These are phyloP conservation scores for Muraenolepis orangiensis DNA, from an alignment of 2,797 vertebrate species.

Conservation along the genomic window DNA sequence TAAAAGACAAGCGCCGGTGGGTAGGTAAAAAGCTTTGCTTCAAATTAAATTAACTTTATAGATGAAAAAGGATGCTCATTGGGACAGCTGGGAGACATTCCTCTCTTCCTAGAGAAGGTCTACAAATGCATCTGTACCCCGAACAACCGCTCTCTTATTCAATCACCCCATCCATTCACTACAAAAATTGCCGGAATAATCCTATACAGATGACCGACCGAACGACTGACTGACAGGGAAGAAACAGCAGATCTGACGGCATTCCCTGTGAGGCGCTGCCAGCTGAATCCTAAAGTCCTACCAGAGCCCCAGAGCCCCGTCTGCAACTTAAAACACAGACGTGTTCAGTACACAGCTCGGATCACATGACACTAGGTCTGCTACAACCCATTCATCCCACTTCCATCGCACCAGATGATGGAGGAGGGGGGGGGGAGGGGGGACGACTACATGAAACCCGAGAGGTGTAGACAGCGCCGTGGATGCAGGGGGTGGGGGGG, in stretches of 20 bases:
- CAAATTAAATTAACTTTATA: background rate
- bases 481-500: too few relatives aligned
- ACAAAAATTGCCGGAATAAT: background rate
- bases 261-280: background rate
- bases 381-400: background rate
- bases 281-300: constrained; percentile 7
- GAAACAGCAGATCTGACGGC: background rate
- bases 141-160: background rate
- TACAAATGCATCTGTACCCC: background rate
- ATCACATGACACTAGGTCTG: background rate
- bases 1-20: constrained; percentile 26
- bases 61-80: background rate
- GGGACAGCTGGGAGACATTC: background rate
- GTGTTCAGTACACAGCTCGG: constrained; percentile 6
- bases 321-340: constrained; percentile 9
- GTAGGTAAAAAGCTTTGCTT: background rate
- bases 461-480: background rate
- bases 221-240: background rate
- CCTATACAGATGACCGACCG: background rate
- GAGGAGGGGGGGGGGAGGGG: too few relatives aligned
- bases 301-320: background rate
- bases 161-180: background rate
- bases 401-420: background rate
- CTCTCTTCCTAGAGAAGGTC: background rate
- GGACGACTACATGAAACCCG: background rate